A percentile compares a stretch with the other conserved stretches of the same genome.
Evolutionary conservation across 2,113 vertebrate species (phyloP).

Genomic region (Pomatorhinus ruficollis): DNA sequence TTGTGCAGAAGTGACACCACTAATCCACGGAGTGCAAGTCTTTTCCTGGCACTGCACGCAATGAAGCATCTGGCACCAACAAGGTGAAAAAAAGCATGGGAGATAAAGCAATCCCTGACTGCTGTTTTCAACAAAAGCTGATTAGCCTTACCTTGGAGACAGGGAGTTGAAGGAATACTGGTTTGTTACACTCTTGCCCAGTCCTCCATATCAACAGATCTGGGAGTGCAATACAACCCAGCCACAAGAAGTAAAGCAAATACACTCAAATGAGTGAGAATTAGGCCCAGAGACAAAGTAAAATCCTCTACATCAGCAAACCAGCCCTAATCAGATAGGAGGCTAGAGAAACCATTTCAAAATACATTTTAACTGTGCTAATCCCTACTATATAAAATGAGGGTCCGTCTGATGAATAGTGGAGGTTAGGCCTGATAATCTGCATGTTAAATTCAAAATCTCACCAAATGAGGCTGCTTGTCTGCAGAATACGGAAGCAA

Average conservation of each 20-base stretch:
- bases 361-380: conserved; percentile 4
- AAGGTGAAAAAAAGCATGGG: not conserved
- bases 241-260: not conserved
- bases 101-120: not conserved
- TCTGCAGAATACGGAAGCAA: not conserved
- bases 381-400: conserved; percentile 15
- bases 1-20: not conserved
- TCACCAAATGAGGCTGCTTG: conserved; percentile 9
- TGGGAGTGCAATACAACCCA: not conserved
- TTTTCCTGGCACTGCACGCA: not conserved
- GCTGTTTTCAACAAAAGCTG: not conserved
- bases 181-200: not conserved
- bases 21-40: not conserved
- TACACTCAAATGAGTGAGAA: not conserved
- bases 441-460: conserved; percentile 22
- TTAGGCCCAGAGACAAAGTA: not conserved
- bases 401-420: not conserved
- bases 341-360: not conserved
- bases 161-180: not conserved
- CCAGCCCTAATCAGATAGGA: not conserved
- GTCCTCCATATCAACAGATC: not conserved
- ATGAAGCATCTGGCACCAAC: not conserved
- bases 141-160: conserved; percentile 29
- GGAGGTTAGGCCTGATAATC: conserved; percentile 31
- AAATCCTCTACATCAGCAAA: conserved; percentile 3